Evolutionary conservation across 2,113 vertebrate species (phyloP).

Genomic region (Leptocoma aspasia): DNA sequence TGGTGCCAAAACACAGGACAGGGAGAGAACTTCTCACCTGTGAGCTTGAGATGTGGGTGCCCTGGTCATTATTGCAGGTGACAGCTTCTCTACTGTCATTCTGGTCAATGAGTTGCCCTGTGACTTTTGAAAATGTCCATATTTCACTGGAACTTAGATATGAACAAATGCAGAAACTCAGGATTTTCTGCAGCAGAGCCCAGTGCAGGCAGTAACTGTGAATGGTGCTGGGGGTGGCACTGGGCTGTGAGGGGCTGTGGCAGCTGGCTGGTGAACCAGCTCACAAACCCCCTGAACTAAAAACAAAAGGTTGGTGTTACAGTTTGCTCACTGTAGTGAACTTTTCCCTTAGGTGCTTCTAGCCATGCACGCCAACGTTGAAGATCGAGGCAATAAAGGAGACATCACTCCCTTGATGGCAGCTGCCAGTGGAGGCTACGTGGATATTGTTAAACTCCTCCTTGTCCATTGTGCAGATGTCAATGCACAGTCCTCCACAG

Average conservation of each 20-base stretch:
- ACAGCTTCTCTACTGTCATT: background rate
- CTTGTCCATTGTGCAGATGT: constrained; percentile 96
- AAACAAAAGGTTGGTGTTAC: background rate
- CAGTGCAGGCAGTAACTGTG: background rate
- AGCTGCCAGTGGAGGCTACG: constrained; percentile 96
- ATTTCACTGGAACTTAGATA: background rate
- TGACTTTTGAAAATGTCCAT: background rate
- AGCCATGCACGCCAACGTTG: constrained; percentile 98
- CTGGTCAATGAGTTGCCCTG: background rate
- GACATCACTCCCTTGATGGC: constrained; percentile 99
- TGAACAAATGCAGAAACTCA: background rate
- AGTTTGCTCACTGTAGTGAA: background rate
- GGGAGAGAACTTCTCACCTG: background rate
- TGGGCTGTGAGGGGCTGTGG: background rate
- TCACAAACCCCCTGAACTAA: background rate
- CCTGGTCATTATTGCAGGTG: background rate
- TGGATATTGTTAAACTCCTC: constrained; percentile 96
- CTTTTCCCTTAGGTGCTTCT: constrained; percentile 82
- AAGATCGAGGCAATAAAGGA: constrained; percentile 96
- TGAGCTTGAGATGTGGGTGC: background rate
- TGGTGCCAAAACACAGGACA: background rate
- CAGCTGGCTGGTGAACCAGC: background rate
- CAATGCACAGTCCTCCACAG: constrained; percentile 96
- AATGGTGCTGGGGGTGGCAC: background rate
- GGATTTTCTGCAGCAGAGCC: background rate